Evolutionary conservation across 2,113 vertebrate species (phyloP), one percentile per base, ranked within the genome.

Genomic region (Perca fluviatilis): DNA sequence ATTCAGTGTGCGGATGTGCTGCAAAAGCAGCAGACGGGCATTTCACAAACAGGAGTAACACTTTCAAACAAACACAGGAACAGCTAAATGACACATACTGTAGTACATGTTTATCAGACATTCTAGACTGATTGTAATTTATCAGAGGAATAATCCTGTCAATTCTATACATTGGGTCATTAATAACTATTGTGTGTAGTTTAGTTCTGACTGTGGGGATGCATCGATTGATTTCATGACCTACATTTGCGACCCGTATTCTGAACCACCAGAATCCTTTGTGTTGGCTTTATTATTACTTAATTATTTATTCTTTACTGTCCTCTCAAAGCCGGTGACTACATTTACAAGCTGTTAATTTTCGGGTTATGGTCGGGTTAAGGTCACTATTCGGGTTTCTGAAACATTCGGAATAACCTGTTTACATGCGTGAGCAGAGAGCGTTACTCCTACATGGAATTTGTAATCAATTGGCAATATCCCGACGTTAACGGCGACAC

Each of bases 101-200:
- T 1, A 16, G n/a, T 1, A 11, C 10, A 13, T 27, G 33, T 54
- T 25, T 6, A 43, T 27, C n/a, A 64, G 15, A 18, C 16, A 19
- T 54, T 43, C 6, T 19, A 1, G 5, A 27, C 19, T 11, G 19
- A 50, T 16, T 15, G 2, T n/a, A 16, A 51, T 19, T 3, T 36
- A 14, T 53, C 30, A 5, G n/a, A 49, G 19, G 16, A 65, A 21
- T 27, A 40, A 40, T 40, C 36, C 36, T 40, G 36, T 40, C 36
- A 40, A 9, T 40, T 40, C 36, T 40, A 40, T 40, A 40, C 50
- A 27, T 19, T 23, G 33, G 19, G 4, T 30, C 19, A 10, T 6
- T 54, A 47, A 30, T 53, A 56, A 77, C 40, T 56, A 16, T 33
- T 70, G 61, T 72, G 61, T 72, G n/a, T 25, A 6, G 21, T n/a